Base-by-base conservation (phyloP, 2,797 vertebrate genomes). In the Pelochelys cantorii region DNA sequence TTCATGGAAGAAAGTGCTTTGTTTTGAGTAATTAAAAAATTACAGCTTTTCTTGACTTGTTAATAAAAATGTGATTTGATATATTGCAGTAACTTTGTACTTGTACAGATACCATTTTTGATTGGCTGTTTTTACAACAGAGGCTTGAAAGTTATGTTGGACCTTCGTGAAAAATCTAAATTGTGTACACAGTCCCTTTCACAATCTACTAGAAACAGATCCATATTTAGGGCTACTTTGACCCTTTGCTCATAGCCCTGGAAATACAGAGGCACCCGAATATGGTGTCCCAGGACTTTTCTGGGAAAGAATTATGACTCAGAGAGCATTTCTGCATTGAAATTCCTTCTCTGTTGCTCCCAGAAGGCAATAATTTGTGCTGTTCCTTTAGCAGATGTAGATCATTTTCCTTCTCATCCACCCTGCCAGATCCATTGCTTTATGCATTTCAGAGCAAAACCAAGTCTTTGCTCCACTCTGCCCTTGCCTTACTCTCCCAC, bases 111-210 rank as follows among this genome's bases (percentile, higher is more conserved):
- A 92, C 88, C 56, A 86, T 95, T 97, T 96, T 90, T 79, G 52
- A 11, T 80, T 80, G 81, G 79, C 91, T 5, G 0, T 89, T 95
- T 96, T 96, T 97, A 95, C 34, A 74, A 20, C 78, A 57, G 54
- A 37, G 34, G 55, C 57, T 34, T 90, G 85, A 93, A 94, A 94
- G 95, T 95, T 94, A 93, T 96, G 92, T 75, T 87, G 79, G 53
- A 90, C 71, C 83, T 91, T 87, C 60, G 53, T 60, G 71, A 29
- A 81, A 34, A 91, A 87, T 11, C 60, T 89, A 94, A 86, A 93
- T 77, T 89, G 85, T 37, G 1, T 92, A 42, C 82, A 42, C 71
- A 83, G 57, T 81, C 95, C 81, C n/a, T 92, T 27, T 89, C 82
- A 52, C 25, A 62, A 22, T 87, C 65, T 93, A 95, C 89, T 88